A percentile compares a stretch with the other conserved stretches of the same genome.
Conservation (phyloP, 2,797 vertebrate genomes). For the Diceros bicornis region DNA sequence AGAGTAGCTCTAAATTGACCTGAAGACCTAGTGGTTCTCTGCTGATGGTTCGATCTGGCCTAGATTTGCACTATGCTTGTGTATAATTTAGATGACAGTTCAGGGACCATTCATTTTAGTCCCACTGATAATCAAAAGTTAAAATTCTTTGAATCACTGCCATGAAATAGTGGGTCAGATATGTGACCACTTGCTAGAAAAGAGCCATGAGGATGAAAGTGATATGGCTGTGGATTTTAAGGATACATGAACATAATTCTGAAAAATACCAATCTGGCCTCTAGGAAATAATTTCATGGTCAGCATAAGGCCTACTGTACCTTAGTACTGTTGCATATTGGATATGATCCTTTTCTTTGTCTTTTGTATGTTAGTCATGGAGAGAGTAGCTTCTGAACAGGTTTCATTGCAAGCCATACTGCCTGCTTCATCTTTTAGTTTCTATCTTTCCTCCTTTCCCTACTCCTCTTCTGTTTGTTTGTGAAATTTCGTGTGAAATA, state of each 20-base stretch:
- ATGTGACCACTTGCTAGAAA: slow-evolving; percentile 51
- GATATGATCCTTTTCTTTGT: neutral
- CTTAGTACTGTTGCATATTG: neutral
- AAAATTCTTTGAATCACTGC: slow-evolving; percentile 65
- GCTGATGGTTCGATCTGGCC: neutral
- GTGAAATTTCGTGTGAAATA: slow-evolving; percentile 69
- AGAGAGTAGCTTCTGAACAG: slow-evolving; percentile 11
- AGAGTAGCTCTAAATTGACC: slow-evolving; percentile 12
- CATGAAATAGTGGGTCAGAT: neutral
- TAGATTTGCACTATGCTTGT: slow-evolving; percentile 5
- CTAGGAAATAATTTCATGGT: slow-evolving; percentile 45
- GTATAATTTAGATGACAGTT: slow-evolving; percentile 65
- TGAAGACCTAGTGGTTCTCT: slow-evolving; percentile 12
- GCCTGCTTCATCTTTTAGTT: slow-evolving; percentile 45
- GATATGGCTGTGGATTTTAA: slow-evolving; percentile 66
- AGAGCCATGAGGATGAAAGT: neutral
- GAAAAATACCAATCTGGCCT: slow-evolving; percentile 14
- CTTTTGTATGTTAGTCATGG: neutral
- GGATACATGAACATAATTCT: neutral
- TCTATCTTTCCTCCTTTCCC: neutral
- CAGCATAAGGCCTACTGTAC: slow-evolving; percentile 11
- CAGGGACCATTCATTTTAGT: slow-evolving; percentile 52
- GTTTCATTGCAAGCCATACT: neutral
- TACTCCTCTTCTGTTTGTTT: slow-evolving; percentile 65
- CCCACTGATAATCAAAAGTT: slow-evolving; percentile 45